Evolutionary conservation across 2,888 invertebrate genomes (phyloP), one percentile per base, ranked within the genome.

Genomic region (Cosmia trapezina): DNA sequence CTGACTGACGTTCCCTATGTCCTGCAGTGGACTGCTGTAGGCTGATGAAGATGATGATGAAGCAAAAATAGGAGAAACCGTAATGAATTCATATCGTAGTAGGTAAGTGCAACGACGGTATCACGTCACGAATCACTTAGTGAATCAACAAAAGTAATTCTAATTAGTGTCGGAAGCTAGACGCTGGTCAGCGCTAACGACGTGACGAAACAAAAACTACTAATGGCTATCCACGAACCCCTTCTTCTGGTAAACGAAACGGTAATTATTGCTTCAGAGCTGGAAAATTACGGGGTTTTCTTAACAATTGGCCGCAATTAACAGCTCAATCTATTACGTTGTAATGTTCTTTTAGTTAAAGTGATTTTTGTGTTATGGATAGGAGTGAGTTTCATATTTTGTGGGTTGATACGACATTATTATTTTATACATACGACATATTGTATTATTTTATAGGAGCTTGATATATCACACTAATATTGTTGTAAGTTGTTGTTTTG

Each of bases 121-220:
- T 59, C 59, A 3, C 37, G 17, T 71, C 83, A 81, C 81, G 78
- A 87, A 74, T 80, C 76, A 83, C 86, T 86, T 86, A 86, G 61
- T 71, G 54, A 73, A 85, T 80, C 75, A 78, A 71, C 77, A 77
- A 76, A 85, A 85, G 77, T 78, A 83, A 81, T 85, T 81, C 73
- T 73, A 78, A 77, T 76, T 76, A 85, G 22, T 68, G 83, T 83
- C 81, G 87, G 86, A 78, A 86, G 82, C 86, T 61, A 81, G 65
- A 69, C 49, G 12, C 57, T 64, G 71, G 73, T 81, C 84, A 84
- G 59, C 68, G 41, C 41, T 84, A 71, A 83, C 72, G 45, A 80
- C 71, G 60, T 88, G 87, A 88, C 85, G 65, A 33, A 57, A 88
- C 84, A 88, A 88, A 88, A 88, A 86, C 76, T 41, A 41, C 68